phyloP scores from a whole-genome alignment of 2,888 invertebrate genomes.

The Morpho achilles region DNA sequence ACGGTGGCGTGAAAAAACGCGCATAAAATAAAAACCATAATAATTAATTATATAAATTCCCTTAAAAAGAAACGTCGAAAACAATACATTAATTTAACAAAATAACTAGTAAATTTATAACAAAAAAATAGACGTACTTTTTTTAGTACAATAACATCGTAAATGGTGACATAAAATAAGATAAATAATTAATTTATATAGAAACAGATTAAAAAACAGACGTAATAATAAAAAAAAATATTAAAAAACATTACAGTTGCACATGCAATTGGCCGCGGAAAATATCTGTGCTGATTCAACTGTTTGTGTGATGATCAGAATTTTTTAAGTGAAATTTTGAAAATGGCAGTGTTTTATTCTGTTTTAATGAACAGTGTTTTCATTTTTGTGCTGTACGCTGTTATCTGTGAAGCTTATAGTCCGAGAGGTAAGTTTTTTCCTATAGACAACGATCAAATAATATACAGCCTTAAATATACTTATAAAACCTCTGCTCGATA shows the following conservation, averaged over 20 bases:
- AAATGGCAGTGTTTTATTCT: conserved; percentile 36
- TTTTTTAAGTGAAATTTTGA: conserved; percentile 21
- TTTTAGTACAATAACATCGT: too few species aligned
- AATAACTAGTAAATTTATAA: too few species aligned
- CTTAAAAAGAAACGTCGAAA: too few species aligned
- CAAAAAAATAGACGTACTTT: too few species aligned
- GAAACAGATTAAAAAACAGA: too few species aligned
- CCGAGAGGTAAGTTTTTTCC: conserved; percentile 56
- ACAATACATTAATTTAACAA: too few species aligned
- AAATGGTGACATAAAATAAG: too few species aligned
- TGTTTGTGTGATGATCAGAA: conserved; percentile 20
- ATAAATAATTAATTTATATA: too few species aligned
- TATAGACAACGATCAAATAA: not conserved
- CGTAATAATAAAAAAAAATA: too few species aligned
- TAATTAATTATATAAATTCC: not conserved
- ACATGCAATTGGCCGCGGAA: too few species aligned
- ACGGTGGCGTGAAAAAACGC: conserved; percentile 36
- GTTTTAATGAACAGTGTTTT: conserved; percentile 31
- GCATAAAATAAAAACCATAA: conserved; percentile 12
- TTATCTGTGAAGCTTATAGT: conserved; percentile 54
- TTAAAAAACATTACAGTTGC: too few species aligned
- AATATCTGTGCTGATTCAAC: too few species aligned
- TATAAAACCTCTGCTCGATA: not conserved
- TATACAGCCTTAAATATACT: not conserved
- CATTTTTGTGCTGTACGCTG: conserved; percentile 41